Conservation (phyloP, 2,888 invertebrate species). For the Heliconius cydno region DNA sequence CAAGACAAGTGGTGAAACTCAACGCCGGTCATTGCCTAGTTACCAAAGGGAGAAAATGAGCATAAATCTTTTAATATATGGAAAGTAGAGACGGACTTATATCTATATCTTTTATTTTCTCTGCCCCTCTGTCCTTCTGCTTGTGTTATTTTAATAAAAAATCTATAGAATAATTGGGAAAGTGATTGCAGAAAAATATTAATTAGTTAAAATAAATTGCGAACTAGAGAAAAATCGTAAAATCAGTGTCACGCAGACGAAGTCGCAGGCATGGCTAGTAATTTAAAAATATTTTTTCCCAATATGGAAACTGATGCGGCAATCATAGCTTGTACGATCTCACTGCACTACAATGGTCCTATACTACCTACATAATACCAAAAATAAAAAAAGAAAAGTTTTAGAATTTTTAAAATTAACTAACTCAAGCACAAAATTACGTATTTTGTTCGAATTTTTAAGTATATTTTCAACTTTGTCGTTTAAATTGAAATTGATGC, state of each 20-base stretch:
- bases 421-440: background rate
- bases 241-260: no score
- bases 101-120: background rate
- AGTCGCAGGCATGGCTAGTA: no score
- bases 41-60: background rate
- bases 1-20: no score
- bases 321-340: background rate
- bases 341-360: background rate
- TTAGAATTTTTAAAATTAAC: background rate
- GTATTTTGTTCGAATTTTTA: background rate
- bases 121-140: no score
- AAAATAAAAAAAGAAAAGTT: background rate
- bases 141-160: no score
- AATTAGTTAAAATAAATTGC: no score
- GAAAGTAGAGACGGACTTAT: background rate
- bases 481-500: conserved; percentile 26
- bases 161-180: no score
- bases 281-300: no score
- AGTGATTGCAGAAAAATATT: no score
- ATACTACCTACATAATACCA: background rate
- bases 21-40: background rate
- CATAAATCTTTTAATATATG: background rate
- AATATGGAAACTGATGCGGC: background rate
- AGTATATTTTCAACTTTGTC: background rate
- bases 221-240: no score